A percentile compares a stretch with the other conserved stretches of the same genome.
phyloP scores from a whole-genome alignment of 1,140 invertebrate genomes.

The Euglossa dilemma region DNA sequence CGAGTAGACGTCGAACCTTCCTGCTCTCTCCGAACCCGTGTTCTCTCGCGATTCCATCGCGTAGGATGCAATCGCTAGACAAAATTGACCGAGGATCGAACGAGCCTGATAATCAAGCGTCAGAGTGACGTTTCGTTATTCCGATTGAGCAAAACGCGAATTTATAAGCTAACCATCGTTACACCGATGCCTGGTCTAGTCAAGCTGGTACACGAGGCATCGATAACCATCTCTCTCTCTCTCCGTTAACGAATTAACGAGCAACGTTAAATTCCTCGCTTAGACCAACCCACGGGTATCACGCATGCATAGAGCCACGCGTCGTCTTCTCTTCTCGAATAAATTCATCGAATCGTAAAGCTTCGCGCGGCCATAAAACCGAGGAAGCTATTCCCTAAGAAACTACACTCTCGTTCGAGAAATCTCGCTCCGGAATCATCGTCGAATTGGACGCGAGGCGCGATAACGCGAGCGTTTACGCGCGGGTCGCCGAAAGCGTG shows the following conservation, averaged over 20 bases:
- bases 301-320: neutral
- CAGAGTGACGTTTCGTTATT: neutral
- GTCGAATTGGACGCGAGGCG: too few species aligned
- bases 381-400: neutral
- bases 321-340: neutral
- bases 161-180: neutral
- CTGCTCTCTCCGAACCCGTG: neutral
- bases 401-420: too few species aligned
- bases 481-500: neutral
- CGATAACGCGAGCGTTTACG: too few species aligned
- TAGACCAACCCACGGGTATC: neutral
- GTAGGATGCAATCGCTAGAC: too few species aligned
- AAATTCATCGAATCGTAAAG: constrained; percentile 13
- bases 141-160: neutral
- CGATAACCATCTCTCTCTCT: constrained; percentile 35
- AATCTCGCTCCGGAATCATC: too few species aligned
- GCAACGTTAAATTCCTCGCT: constrained; percentile 1
- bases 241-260: constrained; percentile 42
- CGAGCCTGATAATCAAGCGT: neutral
- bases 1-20: neutral
- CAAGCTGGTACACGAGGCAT: too few species aligned
- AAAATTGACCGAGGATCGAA: too few species aligned
- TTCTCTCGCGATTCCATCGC: too few species aligned
- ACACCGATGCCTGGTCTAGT: too few species aligned
- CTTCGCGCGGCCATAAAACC: neutral